Evolutionary conservation across 2,888 invertebrate genomes (phyloP), one percentile per base, ranked within the genome.

Genomic region (Mantis religiosa): DNA sequence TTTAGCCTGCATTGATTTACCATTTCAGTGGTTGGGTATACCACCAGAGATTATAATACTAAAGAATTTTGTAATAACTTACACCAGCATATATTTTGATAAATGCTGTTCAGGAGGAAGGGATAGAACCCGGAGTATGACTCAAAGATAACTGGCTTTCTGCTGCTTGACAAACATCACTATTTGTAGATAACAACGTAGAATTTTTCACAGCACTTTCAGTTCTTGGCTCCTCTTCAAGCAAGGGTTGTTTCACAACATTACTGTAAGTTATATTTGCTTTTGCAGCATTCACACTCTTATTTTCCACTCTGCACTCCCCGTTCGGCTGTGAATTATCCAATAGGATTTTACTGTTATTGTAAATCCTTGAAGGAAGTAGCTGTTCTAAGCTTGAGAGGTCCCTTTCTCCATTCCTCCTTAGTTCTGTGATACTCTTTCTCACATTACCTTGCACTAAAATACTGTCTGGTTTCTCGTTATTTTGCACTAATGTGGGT

Each of bases 331-430:
- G 87, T 27, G 27, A 15, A 15, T 28, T 85, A 34, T 27, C 81
- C 20, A 71, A 20, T 71, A 34, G n/a, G 27, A 84, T 20, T 28
- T 83, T 27, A 83, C 41, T 89, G 83, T 86, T 87, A 30, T 87
- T 83, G 12, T 84, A 87, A 81, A 41, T 89, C 20, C 82, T 34
- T 20, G 85, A 6, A 27, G 91, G 91, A 54, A 91, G 71, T 34
- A 91, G 89, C 41, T 91, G 90, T 83, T 91, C 91, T 28, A 91
- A 89, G 87, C 91, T 91, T 12, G 91, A 90, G 25, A 90, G 84
- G 41, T 91, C 91, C 82, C 88, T 90, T 41, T 90, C 89, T 30
- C 89, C 88, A 81, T 88, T 89, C 54, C 88, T 88, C 47, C 83
- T 84, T 8, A 84, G 82, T 28, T 88, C 88, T 88, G 84, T 25